These are phyloP conservation scores for Heliconius hermathena DNA, from an alignment of 1,140 invertebrate genomes.

Conservation along the genomic window DNA sequence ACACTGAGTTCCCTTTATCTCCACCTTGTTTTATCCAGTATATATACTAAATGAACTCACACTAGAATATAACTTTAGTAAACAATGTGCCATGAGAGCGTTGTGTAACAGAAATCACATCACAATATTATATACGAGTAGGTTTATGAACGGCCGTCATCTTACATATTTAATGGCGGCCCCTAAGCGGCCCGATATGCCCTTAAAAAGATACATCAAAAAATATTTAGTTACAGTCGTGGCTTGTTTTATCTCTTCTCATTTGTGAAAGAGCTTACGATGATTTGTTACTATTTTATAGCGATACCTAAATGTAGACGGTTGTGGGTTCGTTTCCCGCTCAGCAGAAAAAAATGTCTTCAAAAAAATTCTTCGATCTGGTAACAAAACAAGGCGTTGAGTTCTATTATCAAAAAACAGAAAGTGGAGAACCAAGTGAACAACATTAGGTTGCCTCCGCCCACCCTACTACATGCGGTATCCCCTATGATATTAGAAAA, in stretches of 20 bases:
- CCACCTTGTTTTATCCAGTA: not conserved
- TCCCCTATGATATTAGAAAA: too few relatives aligned
- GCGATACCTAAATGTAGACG: too few relatives aligned
- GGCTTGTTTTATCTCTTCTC: not conserved
- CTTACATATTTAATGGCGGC: constrained; percentile 3
- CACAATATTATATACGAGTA: not conserved
- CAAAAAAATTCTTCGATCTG: too few relatives aligned
- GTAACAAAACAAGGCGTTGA: too few relatives aligned
- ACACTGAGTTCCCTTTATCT: not conserved
- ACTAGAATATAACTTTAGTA: not conserved
- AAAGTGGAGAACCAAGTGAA: too few relatives aligned
- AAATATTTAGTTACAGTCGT: constrained; percentile 6
- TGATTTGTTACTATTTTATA: not conserved
- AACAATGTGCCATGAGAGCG: not conserved
- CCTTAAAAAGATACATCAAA: constrained; percentile 12
- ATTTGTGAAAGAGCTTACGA: not conserved
- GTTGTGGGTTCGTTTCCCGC: too few relatives aligned
- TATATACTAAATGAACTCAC: not conserved
- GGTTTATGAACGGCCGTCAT: constrained; percentile 1
- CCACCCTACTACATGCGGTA: too few relatives aligned
- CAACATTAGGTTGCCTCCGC: too few relatives aligned
- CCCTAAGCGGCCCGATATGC: not conserved
- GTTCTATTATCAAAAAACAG: too few relatives aligned
- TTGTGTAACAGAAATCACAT: not conserved
- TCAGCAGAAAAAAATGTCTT: too few relatives aligned